Percentiles rank a stretch among this genome's conserved stretches.
Conservation (phyloP, 2,797 vertebrate genomes). For the Parambassis ranga region DNA sequence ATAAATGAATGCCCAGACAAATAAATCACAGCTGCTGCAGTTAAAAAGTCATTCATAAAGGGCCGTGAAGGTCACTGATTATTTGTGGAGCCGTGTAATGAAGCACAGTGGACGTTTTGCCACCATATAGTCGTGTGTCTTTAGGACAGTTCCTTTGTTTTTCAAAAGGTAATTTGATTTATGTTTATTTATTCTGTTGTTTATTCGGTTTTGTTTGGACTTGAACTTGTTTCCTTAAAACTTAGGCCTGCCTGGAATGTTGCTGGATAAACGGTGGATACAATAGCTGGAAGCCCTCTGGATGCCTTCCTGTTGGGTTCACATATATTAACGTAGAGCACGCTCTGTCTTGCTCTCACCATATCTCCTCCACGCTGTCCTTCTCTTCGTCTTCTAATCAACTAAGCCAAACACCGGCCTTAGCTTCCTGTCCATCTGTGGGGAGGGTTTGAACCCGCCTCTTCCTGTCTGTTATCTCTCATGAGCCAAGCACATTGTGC, state of each 20-base stretch:
- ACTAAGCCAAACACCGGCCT: constrained; percentile 66
- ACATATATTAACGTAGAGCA: constrained; percentile 16
- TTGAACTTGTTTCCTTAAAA: constrained; percentile 38
- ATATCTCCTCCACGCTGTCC: neutral
- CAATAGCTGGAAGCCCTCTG: constrained; percentile 78
- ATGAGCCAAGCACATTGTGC: constrained; percentile 74
- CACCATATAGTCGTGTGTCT: neutral
- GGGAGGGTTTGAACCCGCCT: constrained; percentile 54
- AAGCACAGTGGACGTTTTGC: neutral
- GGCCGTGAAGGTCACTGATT: neutral
- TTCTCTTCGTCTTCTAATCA: constrained; percentile 58
- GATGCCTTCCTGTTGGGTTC: constrained; percentile 56
- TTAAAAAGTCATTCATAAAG: neutral
- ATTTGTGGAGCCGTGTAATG: neutral
- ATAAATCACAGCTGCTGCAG: constrained; percentile 8
- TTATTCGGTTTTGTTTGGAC: constrained; percentile 63
- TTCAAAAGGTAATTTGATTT: neutral
- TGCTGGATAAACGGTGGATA: constrained; percentile 46
- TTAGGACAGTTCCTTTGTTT: neutral
- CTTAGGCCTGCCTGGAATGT: constrained; percentile 20
- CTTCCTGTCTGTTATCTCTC: constrained; percentile 75
- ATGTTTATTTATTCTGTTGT: constrained; percentile 57
- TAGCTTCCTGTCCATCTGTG: constrained; percentile 78
- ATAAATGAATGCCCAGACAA: neutral
- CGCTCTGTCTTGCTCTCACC: constrained; percentile 6